These are phyloP conservation scores for Gymnocephalus cernua DNA, from an alignment of 2,113 vertebrate genomes.

Conservation along the genomic window DNA sequence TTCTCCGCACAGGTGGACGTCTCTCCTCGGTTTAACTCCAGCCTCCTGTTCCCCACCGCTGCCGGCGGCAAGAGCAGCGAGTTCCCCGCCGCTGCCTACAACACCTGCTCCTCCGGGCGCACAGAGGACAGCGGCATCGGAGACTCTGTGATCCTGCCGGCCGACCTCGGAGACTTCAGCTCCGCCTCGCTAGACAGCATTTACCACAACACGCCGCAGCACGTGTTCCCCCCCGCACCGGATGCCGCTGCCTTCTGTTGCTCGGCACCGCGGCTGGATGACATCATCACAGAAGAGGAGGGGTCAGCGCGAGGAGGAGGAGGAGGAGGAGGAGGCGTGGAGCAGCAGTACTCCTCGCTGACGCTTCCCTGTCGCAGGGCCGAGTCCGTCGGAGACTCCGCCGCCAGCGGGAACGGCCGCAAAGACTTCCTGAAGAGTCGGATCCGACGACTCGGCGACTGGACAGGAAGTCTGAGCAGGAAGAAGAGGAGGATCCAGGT, in stretches of 20 bases:
- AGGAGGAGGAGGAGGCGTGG: slow-evolving; percentile 50
- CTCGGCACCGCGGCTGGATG: slow-evolving; percentile 80
- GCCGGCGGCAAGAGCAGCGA: not conserved
- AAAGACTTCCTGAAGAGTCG: slow-evolving; percentile 92
- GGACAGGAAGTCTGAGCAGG: slow-evolving; percentile 94
- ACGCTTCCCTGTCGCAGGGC: slow-evolving; percentile 89
- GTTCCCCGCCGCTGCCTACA: slow-evolving; percentile 26
- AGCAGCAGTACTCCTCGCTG: slow-evolving; percentile 84
- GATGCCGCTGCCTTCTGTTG: slow-evolving; percentile 81
- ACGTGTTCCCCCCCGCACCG: slow-evolving; percentile 69
- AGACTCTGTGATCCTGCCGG: slow-evolving; percentile 69
- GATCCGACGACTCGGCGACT: slow-evolving; percentile 92
- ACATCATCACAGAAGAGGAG: slow-evolving; percentile 84
- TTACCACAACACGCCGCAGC: slow-evolving; percentile 79
- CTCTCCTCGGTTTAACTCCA: slow-evolving; percentile 45
- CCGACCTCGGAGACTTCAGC: slow-evolving; percentile 79
- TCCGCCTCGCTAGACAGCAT: slow-evolving; percentile 83
- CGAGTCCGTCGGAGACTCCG: slow-evolving; percentile 50
- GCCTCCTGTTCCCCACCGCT: slow-evolving; percentile 41
- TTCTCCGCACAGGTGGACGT: slow-evolving; percentile 67
- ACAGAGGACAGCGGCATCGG: slow-evolving; percentile 85
- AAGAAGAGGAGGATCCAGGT: slow-evolving; percentile 96
- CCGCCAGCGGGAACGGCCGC: slow-evolving; percentile 82
- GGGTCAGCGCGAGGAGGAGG: slow-evolving; percentile 35
- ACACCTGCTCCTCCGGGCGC: slow-evolving; percentile 62